phyloP scores from a whole-genome alignment of 1,140 invertebrate species.

The Bombus haemorrhoidalis region DNA sequence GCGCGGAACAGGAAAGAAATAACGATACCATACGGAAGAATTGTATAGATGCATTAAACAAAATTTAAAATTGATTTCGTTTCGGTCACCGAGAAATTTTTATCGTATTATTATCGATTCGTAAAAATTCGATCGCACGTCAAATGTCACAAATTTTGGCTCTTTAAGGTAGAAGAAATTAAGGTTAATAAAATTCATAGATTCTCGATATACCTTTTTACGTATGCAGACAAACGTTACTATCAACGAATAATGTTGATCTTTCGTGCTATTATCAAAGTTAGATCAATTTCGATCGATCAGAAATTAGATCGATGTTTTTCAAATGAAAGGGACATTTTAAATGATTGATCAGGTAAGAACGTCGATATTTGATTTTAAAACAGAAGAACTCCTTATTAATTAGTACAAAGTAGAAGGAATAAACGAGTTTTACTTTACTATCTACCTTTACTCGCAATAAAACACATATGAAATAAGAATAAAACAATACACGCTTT shows the following conservation, averaged over 20 bases:
- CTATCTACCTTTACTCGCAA: not conserved
- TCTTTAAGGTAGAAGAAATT: not conserved
- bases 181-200: not conserved
- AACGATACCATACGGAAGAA: not conserved
- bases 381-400: not conserved
- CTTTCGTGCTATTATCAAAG: no score
- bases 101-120: not conserved
- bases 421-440: not conserved
- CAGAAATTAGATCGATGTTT: not conserved
- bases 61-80: slow-evolving; percentile 3
- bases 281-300: no score
- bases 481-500: no score
- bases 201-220: no score
- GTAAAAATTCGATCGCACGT: not conserved
- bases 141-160: not conserved
- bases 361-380: not conserved
- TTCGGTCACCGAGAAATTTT: not conserved
- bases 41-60: not conserved
- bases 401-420: not conserved
- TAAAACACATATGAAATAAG: not conserved
- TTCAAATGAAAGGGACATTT: no score
- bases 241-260: no score
- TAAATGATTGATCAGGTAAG: no score
- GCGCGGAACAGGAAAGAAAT: no score
- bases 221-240: no score